Conservation (phyloP, 2,797 vertebrate genomes). For the Cirrhinus mrigala region DNA sequence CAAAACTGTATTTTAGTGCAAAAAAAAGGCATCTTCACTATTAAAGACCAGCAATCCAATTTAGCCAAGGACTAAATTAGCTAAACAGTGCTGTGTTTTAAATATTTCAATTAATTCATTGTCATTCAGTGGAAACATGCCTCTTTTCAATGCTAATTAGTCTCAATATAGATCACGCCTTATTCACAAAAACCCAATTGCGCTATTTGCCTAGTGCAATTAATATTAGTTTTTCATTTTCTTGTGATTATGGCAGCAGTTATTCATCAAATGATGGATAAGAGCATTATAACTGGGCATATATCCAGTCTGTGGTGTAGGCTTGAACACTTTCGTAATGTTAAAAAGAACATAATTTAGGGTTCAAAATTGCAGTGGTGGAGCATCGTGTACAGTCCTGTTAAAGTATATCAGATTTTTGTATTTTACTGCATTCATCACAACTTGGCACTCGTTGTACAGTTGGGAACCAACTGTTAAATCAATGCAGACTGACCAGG, state of each 20-base stretch:
- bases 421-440: neutral
- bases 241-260: slow-evolving; percentile 14
- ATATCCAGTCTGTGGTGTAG: neutral
- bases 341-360: neutral
- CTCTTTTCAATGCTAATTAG: neutral
- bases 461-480: too few species aligned
- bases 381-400: neutral
- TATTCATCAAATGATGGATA: slow-evolving; percentile 22
- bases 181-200: neutral
- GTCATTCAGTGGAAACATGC: neutral
- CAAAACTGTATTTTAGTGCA: neutral
- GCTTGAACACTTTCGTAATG: neutral
- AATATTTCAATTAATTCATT: neutral
- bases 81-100: neutral
- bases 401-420: neutral
- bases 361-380: neutral
- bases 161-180: neutral
- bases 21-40: neutral
- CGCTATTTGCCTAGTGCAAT: neutral
- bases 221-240: neutral
- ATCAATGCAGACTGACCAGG: too few species aligned
- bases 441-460: too few species aligned
- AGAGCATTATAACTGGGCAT: slow-evolving; percentile 2
- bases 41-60: neutral
- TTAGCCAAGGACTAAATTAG: neutral